Conservation (phyloP, 2,113 vertebrate species). For the Prunella fulvescens region DNA sequence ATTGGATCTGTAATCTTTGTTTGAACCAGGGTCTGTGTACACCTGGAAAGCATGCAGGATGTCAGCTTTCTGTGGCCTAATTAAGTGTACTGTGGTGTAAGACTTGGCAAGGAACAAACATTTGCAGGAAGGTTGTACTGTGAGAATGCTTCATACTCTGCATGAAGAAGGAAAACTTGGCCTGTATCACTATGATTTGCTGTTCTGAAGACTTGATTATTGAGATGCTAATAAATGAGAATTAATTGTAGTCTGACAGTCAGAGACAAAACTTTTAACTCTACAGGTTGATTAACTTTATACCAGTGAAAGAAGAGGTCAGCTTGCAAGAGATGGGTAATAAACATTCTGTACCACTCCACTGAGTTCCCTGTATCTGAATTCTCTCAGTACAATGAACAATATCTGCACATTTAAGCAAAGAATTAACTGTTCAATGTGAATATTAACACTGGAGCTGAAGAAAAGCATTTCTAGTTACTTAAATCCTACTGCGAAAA, state of each 20-base stretch:
- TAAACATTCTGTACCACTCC: neutral
- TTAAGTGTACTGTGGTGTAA: neutral
- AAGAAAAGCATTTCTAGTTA: neutral
- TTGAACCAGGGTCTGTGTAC: neutral
- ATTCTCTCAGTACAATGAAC: neutral
- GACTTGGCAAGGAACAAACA: slow-evolving; percentile 16
- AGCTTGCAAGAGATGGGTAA: neutral
- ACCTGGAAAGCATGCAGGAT: slow-evolving; percentile 6
- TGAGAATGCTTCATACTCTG: neutral
- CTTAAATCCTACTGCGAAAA: neutral
- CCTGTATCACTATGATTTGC: neutral
- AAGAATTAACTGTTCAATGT: neutral
- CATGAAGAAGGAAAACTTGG: neutral
- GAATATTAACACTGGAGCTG: neutral
- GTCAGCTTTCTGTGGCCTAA: neutral
- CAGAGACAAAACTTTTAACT: neutral
- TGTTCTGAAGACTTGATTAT: neutral
- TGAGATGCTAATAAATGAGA: neutral
- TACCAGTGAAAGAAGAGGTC: neutral
- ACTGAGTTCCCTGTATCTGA: neutral
- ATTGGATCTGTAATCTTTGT: neutral
- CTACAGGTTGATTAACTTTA: neutral
- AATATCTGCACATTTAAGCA: neutral
- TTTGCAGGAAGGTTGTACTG: neutral
- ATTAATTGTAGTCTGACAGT: neutral